A percentile compares a stretch with the other conserved stretches of the same genome.
phyloP scores from a whole-genome alignment of 1,140 invertebrate species.

The Drosophila setifemur region DNA sequence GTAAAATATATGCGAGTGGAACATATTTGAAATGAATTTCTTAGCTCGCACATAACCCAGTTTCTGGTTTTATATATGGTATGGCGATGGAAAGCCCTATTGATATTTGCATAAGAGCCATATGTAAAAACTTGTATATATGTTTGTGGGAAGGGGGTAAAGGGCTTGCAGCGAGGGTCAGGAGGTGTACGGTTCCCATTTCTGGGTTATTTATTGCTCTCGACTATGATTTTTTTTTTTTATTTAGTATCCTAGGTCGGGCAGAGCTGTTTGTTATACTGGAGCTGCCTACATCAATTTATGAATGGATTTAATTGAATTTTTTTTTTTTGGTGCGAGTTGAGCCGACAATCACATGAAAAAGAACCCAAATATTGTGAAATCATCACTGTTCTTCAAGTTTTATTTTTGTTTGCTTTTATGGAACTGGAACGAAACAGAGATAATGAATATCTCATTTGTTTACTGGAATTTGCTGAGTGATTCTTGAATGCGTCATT shows the following conservation, averaged over 20 bases:
- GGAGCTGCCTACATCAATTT: constrained; percentile 9
- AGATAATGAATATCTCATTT: no score
- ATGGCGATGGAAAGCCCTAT: constrained; percentile 41
- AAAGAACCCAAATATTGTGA: no score
- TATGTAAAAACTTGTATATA: constrained; percentile 46
- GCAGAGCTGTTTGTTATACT: constrained; percentile 6
- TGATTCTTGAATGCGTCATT: neutral
- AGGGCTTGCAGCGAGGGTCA: neutral
- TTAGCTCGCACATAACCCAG: constrained; percentile 41
- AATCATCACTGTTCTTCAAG: neutral
- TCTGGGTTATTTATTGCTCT: constrained; percentile 48
- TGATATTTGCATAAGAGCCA: constrained; percentile 53
- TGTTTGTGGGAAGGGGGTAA: neutral
- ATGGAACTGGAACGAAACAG: no score
- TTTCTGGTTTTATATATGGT: constrained; percentile 20
- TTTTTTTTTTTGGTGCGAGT: neutral
- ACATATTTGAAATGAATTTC: constrained; percentile 29
- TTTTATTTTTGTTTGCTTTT: no score
- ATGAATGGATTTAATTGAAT: constrained; percentile 31
- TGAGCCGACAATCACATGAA: neutral
- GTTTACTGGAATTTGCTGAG: neutral
- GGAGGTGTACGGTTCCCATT: constrained; percentile 16
- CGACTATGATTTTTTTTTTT: constrained; percentile 46
- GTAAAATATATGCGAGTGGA: constrained; percentile 27
- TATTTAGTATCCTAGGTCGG: constrained; percentile 17